A percentile compares a stretch with the other conserved stretches of the same genome.
These are phyloP conservation scores for Agelas oroides DNA, from an alignment of 37 sponge, comb jelly and placozoan genomes.

Conservation along the genomic window DNA sequence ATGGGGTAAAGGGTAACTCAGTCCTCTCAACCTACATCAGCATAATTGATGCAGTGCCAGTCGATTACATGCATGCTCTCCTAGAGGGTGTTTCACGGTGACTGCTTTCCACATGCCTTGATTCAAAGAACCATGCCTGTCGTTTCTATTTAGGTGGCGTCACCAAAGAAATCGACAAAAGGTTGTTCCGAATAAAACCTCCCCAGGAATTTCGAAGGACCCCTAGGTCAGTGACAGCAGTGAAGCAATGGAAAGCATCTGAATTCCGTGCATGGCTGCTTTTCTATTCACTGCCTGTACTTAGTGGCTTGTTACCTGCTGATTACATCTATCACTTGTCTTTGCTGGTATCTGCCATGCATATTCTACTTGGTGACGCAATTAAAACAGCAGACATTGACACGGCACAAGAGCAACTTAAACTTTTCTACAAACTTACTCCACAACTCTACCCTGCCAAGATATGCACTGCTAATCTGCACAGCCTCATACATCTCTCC, in stretches of 20 bases:
- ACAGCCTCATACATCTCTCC: too few relatives aligned
- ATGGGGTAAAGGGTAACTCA: conserved; percentile 15
- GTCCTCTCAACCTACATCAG: background rate
- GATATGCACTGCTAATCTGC: too few relatives aligned
- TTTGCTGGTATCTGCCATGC: too few relatives aligned
- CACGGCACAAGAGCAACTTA: too few relatives aligned
- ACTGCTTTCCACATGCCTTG: background rate
- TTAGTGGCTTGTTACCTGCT: background rate
- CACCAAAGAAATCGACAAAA: background rate
- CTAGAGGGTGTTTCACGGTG: conserved; percentile 5
- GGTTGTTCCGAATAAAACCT: conserved; percentile 1
- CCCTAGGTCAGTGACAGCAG: background rate
- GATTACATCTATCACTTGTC: conserved; percentile 7
- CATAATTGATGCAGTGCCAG: background rate
- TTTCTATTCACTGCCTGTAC: conserved; percentile 2
- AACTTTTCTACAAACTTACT: too few relatives aligned
- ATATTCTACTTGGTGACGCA: too few relatives aligned
- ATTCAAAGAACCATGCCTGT: background rate
- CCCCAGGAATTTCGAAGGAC: conserved; percentile 4
- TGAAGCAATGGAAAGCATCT: conserved; percentile 7
- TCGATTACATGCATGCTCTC: conserved; percentile 26
- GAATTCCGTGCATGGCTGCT: conserved; percentile 17
- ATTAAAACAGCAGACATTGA: too few relatives aligned
- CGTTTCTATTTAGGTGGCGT: background rate
- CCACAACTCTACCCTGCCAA: too few relatives aligned